Percentiles rank a stretch among this genome's conserved stretches.
Conservation (phyloP, 2,888 invertebrate genomes). For the Aspidapion aeneum region DNA sequence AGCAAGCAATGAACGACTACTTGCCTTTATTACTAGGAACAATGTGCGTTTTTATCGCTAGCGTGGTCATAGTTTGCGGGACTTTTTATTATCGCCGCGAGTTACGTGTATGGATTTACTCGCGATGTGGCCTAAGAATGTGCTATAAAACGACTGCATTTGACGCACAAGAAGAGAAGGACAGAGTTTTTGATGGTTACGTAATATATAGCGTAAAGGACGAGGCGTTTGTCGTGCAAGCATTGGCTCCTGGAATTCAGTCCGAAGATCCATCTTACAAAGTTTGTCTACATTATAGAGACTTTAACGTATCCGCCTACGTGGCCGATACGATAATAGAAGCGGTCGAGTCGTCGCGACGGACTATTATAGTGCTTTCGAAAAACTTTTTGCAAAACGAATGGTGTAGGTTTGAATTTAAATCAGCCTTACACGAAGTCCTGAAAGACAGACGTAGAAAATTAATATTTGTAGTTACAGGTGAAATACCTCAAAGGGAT, state of each 20-base stretch:
- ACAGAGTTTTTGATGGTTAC: conserved; percentile 91
- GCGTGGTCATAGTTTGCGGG: conserved; percentile 72
- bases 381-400: conserved; percentile 93
- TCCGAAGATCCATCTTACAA: conserved; percentile 77
- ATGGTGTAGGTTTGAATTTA: conserved; percentile 91
- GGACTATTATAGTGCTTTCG: conserved; percentile 86
- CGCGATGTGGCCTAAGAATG: conserved; percentile 79
- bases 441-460: conserved; percentile 81
- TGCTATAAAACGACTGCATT: conserved; percentile 81
- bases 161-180: conserved; percentile 78
- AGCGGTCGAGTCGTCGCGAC: conserved; percentile 85
- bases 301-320: conserved; percentile 84
- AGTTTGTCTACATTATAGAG: conserved; percentile 87
- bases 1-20: conserved; percentile 77
- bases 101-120: conserved; percentile 81
- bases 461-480: conserved; percentile 86
- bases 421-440: conserved; percentile 87
- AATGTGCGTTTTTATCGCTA: conserved; percentile 72
- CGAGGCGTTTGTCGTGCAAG: conserved; percentile 86
- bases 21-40: conserved; percentile 75
- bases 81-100: conserved; percentile 79
- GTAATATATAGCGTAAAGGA: conserved; percentile 93
- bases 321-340: conserved; percentile 91
- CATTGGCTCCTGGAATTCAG: conserved; percentile 84
- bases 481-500: conserved; percentile 84